A percentile compares a stretch with the other conserved stretches of the same genome.
Conservation (phyloP, 2,113 vertebrate genomes). For the Serinus canaria region DNA sequence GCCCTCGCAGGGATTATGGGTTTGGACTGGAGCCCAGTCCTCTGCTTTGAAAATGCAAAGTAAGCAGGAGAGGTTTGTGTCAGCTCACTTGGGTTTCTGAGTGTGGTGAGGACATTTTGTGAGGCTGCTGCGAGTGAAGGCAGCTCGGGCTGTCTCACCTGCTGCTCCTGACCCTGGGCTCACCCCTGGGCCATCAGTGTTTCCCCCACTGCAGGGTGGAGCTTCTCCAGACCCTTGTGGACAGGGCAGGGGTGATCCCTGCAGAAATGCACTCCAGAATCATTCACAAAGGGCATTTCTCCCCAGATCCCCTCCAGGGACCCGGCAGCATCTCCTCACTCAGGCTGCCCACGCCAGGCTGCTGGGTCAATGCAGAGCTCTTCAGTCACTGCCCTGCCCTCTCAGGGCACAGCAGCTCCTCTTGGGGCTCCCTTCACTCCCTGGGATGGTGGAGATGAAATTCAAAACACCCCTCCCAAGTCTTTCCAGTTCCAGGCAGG, state of each 20-base stretch:
- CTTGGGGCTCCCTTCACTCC: background rate
- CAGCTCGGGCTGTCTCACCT: background rate
- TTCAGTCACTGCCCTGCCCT: background rate
- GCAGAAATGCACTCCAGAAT: background rate
- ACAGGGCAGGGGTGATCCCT: background rate
- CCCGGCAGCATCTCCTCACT: background rate
- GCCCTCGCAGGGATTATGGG: background rate
- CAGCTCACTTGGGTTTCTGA: background rate
- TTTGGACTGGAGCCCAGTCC: slow-evolving; percentile 28
- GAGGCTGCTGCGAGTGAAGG: background rate
- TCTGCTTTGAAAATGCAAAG: background rate
- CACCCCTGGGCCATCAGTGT: background rate
- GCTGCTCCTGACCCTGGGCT: background rate
- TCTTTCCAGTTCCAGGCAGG: background rate
- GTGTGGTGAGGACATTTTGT: background rate
- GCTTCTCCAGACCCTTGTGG: background rate
- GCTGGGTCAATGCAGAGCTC: background rate
- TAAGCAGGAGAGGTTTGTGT: background rate
- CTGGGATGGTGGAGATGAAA: background rate
- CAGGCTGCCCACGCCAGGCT: background rate
- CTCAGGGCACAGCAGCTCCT: background rate
- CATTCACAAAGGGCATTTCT: background rate
- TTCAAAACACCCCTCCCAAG: background rate
- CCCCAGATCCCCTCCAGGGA: background rate
- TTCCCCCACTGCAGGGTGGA: background rate